Evolutionary conservation across 2,797 vertebrate species (phyloP).

Genomic region (Danio jaintianensis): DNA sequence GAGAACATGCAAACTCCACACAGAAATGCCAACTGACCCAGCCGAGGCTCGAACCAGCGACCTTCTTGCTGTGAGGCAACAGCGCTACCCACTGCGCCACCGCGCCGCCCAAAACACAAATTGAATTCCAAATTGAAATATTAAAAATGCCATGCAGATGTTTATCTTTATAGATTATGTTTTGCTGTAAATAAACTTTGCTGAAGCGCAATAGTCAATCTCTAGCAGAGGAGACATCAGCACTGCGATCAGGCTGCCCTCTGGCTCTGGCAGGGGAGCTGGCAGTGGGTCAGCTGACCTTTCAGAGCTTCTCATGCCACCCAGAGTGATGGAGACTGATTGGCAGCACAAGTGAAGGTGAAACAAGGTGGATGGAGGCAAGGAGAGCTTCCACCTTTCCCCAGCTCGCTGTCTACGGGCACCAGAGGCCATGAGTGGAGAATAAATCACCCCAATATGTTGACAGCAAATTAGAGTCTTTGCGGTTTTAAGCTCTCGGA

Average conservation of each 20-base stretch:
- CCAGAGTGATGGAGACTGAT: slow-evolving; percentile 67
- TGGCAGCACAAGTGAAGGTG: slow-evolving; percentile 75
- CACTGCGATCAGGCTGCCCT: slow-evolving; percentile 45
- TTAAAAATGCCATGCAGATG: neutral
- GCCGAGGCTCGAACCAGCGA: too few relatives aligned
- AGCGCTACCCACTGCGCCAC: too few relatives aligned
- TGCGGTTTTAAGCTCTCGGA: slow-evolving; percentile 51
- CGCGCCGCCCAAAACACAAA: too few relatives aligned
- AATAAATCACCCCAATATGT: slow-evolving; percentile 76
- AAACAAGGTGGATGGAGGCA: slow-evolving; percentile 79
- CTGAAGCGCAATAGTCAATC: slow-evolving; percentile 27
- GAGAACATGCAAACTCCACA: too few relatives aligned
- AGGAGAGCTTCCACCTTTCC: slow-evolving; percentile 74
- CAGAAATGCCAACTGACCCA: too few relatives aligned
- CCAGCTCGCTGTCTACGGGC: slow-evolving; percentile 72
- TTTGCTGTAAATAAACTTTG: slow-evolving; percentile 51
- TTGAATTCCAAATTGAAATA: neutral
- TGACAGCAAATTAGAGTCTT: slow-evolving; percentile 64
- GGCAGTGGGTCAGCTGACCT: slow-evolving; percentile 63
- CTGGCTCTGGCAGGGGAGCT: slow-evolving; percentile 54
- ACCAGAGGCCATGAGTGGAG: slow-evolving; percentile 76
- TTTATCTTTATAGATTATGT: slow-evolving; percentile 13
- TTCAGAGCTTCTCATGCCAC: slow-evolving; percentile 59
- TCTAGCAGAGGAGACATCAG: slow-evolving; percentile 48
- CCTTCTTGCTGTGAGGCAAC: too few relatives aligned